These are phyloP conservation scores for Aptenodytes patagonicus DNA, from an alignment of 2,113 vertebrate genomes.

Conservation along the genomic window DNA sequence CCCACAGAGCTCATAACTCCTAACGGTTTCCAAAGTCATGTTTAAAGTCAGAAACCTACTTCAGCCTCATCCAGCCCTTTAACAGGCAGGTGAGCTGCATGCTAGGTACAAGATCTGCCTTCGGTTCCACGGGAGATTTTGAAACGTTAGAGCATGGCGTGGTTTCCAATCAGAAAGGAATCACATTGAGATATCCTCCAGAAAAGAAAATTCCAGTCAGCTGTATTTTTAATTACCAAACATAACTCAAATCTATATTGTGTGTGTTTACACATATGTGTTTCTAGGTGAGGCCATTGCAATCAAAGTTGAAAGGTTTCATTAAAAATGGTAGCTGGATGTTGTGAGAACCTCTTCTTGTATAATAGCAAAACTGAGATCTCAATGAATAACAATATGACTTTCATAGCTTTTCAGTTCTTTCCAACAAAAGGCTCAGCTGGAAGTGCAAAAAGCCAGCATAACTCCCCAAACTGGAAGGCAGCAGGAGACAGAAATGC, in stretches of 20 bases:
- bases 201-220: background rate
- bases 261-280: background rate
- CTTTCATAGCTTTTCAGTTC: background rate
- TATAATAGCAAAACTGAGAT: background rate
- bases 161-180: background rate
- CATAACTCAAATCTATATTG: background rate
- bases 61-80: background rate
- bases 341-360: background rate
- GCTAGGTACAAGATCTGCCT: background rate
- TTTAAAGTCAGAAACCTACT: background rate
- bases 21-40: background rate
- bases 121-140: background rate
- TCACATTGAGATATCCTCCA: background rate
- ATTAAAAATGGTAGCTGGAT: background rate
- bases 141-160: background rate
- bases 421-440: background rate
- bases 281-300: background rate
- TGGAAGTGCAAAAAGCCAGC: background rate
- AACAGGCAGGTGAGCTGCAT: background rate
- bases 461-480: background rate
- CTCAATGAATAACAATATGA: background rate
- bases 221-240: background rate
- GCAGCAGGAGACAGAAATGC: background rate
- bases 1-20: background rate
- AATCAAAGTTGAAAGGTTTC: background rate